A percentile compares a stretch with the other conserved stretches of the same genome.
phyloP scores from a whole-genome alignment of 2,888 invertebrate species.

The Tiphia femorata region DNA sequence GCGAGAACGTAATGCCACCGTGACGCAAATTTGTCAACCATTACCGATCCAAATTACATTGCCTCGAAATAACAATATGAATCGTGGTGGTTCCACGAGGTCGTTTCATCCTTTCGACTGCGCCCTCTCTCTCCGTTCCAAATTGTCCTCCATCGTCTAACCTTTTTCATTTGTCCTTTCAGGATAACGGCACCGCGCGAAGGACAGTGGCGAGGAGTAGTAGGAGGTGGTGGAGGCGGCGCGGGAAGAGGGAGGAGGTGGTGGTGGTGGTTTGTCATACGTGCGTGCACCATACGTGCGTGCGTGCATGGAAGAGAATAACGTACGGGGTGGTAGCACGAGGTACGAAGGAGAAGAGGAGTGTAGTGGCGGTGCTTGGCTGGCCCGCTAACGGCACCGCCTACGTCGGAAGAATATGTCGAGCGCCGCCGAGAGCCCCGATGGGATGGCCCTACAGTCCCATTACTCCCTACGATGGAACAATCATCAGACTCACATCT shows the following conservation, averaged over 20 bases:
- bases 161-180: too few species aligned
- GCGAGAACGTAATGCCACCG: too few species aligned
- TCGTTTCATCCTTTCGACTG: too few species aligned
- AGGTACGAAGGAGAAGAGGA: slow-evolving; percentile 41
- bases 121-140: too few species aligned
- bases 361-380: slow-evolving; percentile 52
- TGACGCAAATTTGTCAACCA: too few species aligned
- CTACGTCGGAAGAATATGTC: too few species aligned
- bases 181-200: slow-evolving; percentile 31
- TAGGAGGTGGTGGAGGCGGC: not conserved
- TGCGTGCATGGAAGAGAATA: slow-evolving; percentile 53
- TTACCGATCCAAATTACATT: too few species aligned
- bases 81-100: too few species aligned
- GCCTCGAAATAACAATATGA: too few species aligned
- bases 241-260: not conserved
- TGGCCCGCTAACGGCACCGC: slow-evolving; percentile 59
- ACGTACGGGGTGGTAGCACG: slow-evolving; percentile 32
- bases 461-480: slow-evolving; percentile 95
- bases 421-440: slow-evolving; percentile 63
- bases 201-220: slow-evolving; percentile 14
- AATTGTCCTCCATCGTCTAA: too few species aligned
- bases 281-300: slow-evolving; percentile 32
- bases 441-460: slow-evolving; percentile 74
- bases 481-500: slow-evolving; percentile 91
- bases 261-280: slow-evolving; percentile 15